These are phyloP conservation scores for Melipona bicolor DNA, from an alignment of 2,888 invertebrate species.

Conservation along the genomic window DNA sequence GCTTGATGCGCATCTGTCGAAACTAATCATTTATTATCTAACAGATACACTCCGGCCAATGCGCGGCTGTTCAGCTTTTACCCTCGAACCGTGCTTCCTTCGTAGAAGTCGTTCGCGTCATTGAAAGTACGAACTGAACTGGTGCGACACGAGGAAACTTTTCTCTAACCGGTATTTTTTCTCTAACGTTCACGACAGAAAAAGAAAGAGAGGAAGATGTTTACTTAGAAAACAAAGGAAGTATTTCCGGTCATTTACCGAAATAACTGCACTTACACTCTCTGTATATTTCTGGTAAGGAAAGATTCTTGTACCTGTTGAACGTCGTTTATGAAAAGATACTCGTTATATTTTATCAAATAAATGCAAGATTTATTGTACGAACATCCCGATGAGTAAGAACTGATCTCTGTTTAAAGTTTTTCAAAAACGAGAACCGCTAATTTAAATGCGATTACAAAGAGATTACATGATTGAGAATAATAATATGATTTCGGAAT, in stretches of 20 bases:
- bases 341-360: neutral
- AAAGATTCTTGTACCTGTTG: neutral
- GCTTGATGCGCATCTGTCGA: conserved; percentile 53
- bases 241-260: neutral
- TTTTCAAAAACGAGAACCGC: neutral
- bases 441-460: conserved; percentile 8
- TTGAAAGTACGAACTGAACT: neutral
- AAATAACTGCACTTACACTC: neutral
- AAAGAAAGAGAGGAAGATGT: neutral
- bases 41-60: conserved; percentile 40
- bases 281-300: no score
- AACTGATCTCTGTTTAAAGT: neutral
- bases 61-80: conserved; percentile 51
- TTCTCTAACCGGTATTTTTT: neutral
- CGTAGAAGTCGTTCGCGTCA: conserved; percentile 55
- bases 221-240: neutral
- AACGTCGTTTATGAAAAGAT: neutral
- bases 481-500: conserved; percentile 16
- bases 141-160: conserved; percentile 8
- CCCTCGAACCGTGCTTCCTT: conserved; percentile 29
- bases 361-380: neutral
- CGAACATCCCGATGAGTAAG: neutral
- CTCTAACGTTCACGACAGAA: neutral
- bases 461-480: conserved; percentile 10
- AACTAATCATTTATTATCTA: conserved; percentile 63